phyloP scores from a whole-genome alignment of 2,797 vertebrate genomes.

The Peromyscus attwateri region DNA sequence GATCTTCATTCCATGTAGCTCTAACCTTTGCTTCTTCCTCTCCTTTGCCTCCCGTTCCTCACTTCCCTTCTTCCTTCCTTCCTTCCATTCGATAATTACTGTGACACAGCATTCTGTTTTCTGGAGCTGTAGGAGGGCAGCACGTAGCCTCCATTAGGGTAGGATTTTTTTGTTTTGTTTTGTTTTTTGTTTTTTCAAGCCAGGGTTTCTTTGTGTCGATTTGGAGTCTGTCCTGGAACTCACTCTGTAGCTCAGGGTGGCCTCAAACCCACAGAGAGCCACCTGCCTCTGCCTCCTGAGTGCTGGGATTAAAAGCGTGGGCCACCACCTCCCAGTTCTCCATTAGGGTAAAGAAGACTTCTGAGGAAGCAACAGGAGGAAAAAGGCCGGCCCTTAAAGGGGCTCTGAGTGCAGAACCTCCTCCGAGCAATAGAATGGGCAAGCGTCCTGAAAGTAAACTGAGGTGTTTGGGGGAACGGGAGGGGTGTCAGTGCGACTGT shows the following conservation, averaged over 20 bases:
- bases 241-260: no score
- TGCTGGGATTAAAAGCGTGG: no score
- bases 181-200: no score
- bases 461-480: neutral
- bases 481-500: neutral
- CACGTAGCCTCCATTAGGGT: neutral
- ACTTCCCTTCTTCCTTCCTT: neutral
- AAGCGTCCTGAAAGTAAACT: neutral
- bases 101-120: accelerated
- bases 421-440: neutral
- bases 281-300: no score
- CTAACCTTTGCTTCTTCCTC: neutral
- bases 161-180: no score
- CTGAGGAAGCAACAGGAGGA: neutral
- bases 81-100: neutral
- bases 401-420: neutral
- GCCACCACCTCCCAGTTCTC: neutral
- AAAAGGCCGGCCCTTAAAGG: neutral
- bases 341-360: neutral
- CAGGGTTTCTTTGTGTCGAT: no score
- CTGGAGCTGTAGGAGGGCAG: neutral
- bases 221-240: no score
- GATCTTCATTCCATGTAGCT: accelerated
- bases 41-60: neutral
- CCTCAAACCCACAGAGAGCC: no score